Evolutionary conservation across 2,113 vertebrate genomes (phyloP), one percentile per base, ranked within the genome.

Genomic region (Collichthys lucidus): DNA sequence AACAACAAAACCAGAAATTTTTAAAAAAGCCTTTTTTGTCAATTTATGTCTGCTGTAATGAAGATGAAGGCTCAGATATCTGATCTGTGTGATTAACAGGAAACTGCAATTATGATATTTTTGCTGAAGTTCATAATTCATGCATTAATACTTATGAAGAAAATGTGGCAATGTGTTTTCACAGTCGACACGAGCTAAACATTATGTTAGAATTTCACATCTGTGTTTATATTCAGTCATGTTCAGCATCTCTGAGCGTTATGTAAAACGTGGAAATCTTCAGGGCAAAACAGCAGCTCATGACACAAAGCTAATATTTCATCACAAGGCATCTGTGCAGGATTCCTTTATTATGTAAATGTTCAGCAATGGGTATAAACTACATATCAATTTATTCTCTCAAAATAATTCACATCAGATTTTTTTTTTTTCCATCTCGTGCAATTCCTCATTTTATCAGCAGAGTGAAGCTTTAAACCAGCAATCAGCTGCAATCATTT

Each of bases 401-500:
- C 24, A 40, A 22, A 60, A 29, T 17, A 72, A 31, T 67, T 74
- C 19, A 24, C n/a, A 24, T 31, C 3, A 35, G 22, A 19, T n/a
- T 63, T 29, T 40, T 49, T 40, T 66, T 31, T 19, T 42, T 53
- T 17, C 20, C 31, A 63, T 66, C 29, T 63, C 2, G 29, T 26
- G 3, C 31, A 29, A 29, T 75, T 62, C 47, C 17, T 69, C 8
- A 64, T 81, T 70, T 64, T 17, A 61, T 49, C 57, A 74, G 53
- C 12, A 74, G 20, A 49, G 35, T 61, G 44, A 68, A 15, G 35
- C 47, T 77, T 24, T 44, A 49, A 84, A 78, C 46, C 56, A 12
- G n/a, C n/a, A n/a, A n/a, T n/a, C n/a, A n/a, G 31, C 46, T 19
- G 49, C 20, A 35, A 76, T 79, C 11, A 63, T 74, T 61, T 35